phyloP scores from a whole-genome alignment of 2,797 vertebrate species.

The Phataginus tetradactyla region DNA sequence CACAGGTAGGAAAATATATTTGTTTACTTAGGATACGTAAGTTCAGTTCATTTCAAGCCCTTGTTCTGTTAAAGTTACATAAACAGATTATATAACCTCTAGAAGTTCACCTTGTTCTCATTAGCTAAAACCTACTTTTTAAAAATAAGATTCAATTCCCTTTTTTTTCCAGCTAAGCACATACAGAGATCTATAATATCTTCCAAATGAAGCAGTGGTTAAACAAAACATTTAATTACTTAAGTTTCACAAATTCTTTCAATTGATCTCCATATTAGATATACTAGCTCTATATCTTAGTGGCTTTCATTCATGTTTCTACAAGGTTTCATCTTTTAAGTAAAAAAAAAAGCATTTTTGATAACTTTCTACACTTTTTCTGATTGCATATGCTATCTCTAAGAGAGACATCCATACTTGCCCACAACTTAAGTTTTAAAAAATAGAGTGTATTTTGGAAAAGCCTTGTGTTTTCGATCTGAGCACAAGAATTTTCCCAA shows the following conservation, averaged over 20 bases:
- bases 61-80: conserved; percentile 47
- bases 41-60: conserved; percentile 51
- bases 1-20: conserved; percentile 62
- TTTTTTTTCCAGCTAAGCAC: conserved; percentile 11
- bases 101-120: conserved; percentile 50
- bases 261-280: conserved; percentile 35
- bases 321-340: conserved; percentile 37
- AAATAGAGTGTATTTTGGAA: conserved; percentile 16
- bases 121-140: conserved; percentile 50
- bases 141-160: conserved; percentile 1
- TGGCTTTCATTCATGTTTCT: conserved; percentile 35
- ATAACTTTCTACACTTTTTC: neutral
- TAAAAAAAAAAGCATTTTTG: conserved; percentile 2
- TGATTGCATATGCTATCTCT: neutral
- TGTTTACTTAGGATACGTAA: conserved; percentile 70
- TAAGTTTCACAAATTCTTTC: conserved; percentile 55
- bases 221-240: conserved; percentile 50
- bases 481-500: conserved; percentile 42
- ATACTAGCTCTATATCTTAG: neutral
- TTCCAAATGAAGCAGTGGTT: conserved; percentile 30
- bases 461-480: neutral
- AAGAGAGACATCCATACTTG: neutral
- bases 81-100: conserved; percentile 73
- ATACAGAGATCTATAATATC: neutral
- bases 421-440: neutral